phyloP scores from a whole-genome alignment of 2,888 invertebrate species.

The Cynaeus angustus region DNA sequence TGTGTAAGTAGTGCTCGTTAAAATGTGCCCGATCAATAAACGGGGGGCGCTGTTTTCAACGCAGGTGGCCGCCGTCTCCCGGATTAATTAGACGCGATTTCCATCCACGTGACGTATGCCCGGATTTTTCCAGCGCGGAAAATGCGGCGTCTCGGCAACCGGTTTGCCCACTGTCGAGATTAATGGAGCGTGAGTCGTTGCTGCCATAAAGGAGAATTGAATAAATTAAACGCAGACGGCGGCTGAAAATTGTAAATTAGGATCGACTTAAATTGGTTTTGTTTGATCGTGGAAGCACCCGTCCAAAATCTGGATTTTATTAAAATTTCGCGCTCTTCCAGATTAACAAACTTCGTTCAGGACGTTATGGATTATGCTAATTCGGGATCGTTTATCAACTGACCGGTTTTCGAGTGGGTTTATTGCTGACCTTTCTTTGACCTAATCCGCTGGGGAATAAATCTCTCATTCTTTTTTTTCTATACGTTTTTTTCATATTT shows the following conservation, averaged over 20 bases:
- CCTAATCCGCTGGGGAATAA: constrained; percentile 7
- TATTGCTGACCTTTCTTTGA: constrained; percentile 28
- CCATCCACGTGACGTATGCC: constrained; percentile 26
- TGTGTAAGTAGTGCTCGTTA: constrained; percentile 27
- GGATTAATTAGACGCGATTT: constrained; percentile 34
- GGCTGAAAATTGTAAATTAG: constrained; percentile 53
- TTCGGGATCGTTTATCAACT: constrained; percentile 17
- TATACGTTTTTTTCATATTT: neutral
- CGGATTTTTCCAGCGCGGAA: constrained; percentile 9
- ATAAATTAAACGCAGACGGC: constrained; percentile 49
- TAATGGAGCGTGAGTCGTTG: constrained; percentile 60
- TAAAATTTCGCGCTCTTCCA: neutral
- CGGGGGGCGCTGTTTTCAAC: constrained; percentile 14
- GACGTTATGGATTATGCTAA: constrained; percentile 27
- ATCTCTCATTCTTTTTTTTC: constrained; percentile 5
- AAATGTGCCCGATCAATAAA: constrained; percentile 17
- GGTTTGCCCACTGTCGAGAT: constrained; percentile 58
- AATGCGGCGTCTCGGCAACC: constrained; percentile 36
- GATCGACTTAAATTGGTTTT: constrained; percentile 44
- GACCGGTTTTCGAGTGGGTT: constrained; percentile 33
- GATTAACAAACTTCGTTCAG: neutral
- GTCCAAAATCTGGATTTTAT: neutral
- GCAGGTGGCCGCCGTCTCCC: constrained; percentile 24
- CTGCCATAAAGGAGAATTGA: constrained; percentile 50
- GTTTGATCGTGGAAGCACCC: constrained; percentile 40